phyloP scores from a whole-genome alignment of 35 echinoderm and acorn worm genomes.

The Apostichopus japonicus region DNA sequence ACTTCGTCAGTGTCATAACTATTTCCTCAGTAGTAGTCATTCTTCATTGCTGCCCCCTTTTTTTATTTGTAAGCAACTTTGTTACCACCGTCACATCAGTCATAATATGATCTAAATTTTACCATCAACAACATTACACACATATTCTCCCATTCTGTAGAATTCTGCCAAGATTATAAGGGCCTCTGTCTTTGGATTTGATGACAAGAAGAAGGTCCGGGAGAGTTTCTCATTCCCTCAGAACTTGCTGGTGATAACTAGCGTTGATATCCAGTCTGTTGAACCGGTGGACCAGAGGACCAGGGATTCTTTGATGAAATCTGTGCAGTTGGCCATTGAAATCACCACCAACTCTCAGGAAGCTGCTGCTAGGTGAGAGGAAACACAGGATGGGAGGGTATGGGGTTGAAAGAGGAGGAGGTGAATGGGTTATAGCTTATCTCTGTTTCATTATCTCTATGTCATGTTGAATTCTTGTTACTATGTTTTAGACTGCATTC shows the following conservation, averaged over 20 bases:
- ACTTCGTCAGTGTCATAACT: too few relatives aligned
- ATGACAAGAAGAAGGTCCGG: slow-evolving; percentile 85
- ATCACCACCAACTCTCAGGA: slow-evolving; percentile 99
- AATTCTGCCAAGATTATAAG: slow-evolving; percentile 98
- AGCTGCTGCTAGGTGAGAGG: slow-evolving; percentile 81
- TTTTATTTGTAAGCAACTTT: too few relatives aligned
- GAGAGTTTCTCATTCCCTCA: slow-evolving; percentile 92
- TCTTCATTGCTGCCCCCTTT: too few relatives aligned
- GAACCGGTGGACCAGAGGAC: slow-evolving; percentile 99
- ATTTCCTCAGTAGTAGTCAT: too few relatives aligned
- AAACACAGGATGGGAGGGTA: not conserved
- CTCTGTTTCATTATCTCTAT: too few relatives aligned
- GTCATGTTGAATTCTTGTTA: too few relatives aligned
- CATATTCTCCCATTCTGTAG: slow-evolving; percentile 26
- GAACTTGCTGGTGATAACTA: slow-evolving; percentile 91
- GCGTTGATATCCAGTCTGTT: slow-evolving; percentile 99
- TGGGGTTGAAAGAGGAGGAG: too few relatives aligned
- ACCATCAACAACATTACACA: too few relatives aligned
- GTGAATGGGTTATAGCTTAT: too few relatives aligned
- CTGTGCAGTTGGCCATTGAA: slow-evolving; percentile 98
- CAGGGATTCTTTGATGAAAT: slow-evolving; percentile 95
- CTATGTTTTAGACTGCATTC: too few relatives aligned
- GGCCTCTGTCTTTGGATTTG: slow-evolving; percentile 93
- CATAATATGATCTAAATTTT: too few relatives aligned
- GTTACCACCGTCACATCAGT: too few relatives aligned